Evolutionary conservation across 2,113 vertebrate genomes (phyloP).

Genomic region (Cygnus buccinator): DNA sequence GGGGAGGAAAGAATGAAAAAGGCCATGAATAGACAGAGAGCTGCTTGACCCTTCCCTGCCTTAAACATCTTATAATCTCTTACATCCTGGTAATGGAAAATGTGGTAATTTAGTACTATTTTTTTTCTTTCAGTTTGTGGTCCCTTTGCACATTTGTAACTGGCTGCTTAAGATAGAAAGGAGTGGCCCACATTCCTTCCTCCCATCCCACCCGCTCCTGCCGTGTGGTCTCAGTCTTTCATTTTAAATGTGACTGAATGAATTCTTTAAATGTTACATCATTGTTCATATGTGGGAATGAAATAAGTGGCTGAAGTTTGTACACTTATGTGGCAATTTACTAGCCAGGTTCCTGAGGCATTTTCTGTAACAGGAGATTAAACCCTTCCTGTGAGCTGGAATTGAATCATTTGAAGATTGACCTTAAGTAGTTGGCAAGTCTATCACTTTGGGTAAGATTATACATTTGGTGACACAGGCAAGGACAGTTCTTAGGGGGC

Average conservation of each 20-base stretch:
- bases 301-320: not conserved
- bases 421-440: not conserved
- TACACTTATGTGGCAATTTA: not conserved
- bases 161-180: not conserved
- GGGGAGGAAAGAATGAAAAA: not conserved
- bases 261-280: not conserved
- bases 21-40: not conserved
- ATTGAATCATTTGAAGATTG: not conserved
- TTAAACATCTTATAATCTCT: not conserved
- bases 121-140: not conserved
- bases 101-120: not conserved
- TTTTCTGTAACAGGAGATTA: not conserved
- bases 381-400: not conserved
- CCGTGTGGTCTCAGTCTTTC: not conserved
- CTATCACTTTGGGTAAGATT: not conserved
- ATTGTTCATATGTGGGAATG: not conserved
- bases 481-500: accelerated
- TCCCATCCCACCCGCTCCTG: no score
- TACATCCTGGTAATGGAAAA: not conserved
- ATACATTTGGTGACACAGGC: not conserved
- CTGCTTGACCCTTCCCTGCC: not conserved
- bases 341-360: not conserved
- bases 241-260: not conserved
- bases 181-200: not conserved
- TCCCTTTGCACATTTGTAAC: not conserved